Base-by-base conservation (phyloP, 2,888 invertebrate species). In the Pristionchus entomophagus region DNA sequence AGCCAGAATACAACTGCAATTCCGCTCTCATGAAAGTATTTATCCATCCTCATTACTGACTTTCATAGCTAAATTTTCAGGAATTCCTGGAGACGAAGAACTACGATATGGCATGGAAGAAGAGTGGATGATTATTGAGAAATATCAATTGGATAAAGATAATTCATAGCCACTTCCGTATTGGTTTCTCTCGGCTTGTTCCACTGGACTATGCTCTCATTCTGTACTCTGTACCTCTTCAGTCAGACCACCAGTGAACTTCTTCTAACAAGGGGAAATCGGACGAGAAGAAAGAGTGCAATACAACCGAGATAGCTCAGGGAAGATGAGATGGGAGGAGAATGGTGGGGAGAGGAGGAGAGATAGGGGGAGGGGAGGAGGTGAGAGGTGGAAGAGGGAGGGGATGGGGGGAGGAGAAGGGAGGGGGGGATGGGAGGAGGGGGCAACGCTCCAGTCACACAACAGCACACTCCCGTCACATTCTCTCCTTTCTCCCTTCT, bases 41-140 rank as follows among this genome's bases (percentile, higher is more conserved):
- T 41, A n/a, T n/a, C 4, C 3, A 56, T 56, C 5, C 1, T 41
- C 35, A 35, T 65, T 35, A n/a, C 12, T 22, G 1, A n/a, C n/a
- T n/a, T n/a, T n/a, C n/a, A n/a, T n/a, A n/a, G n/a, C n/a, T n/a
- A n/a, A n/a, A 6, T 14, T 4, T 73, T 41, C 5, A 41, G 69
- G 69, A 38, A 29, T 41, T 73, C 69, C 38, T 73, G 69, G 69
- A 38, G 41, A 41, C 69, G 14, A 73, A 73, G 69, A 38, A 73
- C 69, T 73, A 73, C 41, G 69, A 73, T 41, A 73, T 73, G 69
- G n/a, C 41, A 73, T 73, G 69, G 41, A 73, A 41, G 69, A 73
- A 73, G 69, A 73, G 69, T n/a, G 69, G 69, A 73, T 73, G 65
- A 73, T 8, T 22, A 5, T 22, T 14, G 14, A 45, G 14, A 45